phyloP scores from a whole-genome alignment of 2,888 invertebrate genomes.

The Xestia rhomboidea region DNA sequence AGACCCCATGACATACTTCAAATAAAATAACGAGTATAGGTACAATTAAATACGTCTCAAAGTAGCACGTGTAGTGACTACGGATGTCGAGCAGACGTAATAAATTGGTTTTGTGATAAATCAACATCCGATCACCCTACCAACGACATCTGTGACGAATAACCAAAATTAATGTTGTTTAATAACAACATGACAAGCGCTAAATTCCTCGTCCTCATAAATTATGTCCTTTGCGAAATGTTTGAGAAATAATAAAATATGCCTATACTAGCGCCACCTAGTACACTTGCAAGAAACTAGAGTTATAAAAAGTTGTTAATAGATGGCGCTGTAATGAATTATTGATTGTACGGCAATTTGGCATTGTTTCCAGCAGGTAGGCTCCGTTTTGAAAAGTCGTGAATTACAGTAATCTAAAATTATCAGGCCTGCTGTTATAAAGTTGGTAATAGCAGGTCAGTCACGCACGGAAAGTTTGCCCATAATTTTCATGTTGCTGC shows the following conservation, averaged over 20 bases:
- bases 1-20: no score
- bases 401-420: constrained; percentile 43
- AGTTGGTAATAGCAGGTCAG: constrained; percentile 59
- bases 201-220: constrained; percentile 10
- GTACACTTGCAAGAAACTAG: neutral
- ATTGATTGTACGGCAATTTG: constrained; percentile 13
- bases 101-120: neutral
- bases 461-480: constrained; percentile 69
- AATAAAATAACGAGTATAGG: no score
- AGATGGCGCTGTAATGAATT: constrained; percentile 51
- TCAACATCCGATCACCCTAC: neutral
- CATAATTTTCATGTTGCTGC: constrained; percentile 63
- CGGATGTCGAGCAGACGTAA: no score
- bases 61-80: no score
- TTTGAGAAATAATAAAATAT: constrained; percentile 2
- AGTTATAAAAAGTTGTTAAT: constrained; percentile 1
- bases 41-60: no score
- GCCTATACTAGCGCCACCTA: constrained; percentile 47
- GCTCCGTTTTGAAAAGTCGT: constrained; percentile 27
- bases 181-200: constrained; percentile 22
- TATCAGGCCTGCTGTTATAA: constrained; percentile 50
- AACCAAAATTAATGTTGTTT: constrained; percentile 33
- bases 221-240: constrained; percentile 28
- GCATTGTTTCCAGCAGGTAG: constrained; percentile 32
- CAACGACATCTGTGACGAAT: constrained; percentile 58